Percentiles rank a stretch among this genome's conserved stretches.
Evolutionary conservation across 2,113 vertebrate genomes (phyloP).

Genomic region (Colinus virginianus): DNA sequence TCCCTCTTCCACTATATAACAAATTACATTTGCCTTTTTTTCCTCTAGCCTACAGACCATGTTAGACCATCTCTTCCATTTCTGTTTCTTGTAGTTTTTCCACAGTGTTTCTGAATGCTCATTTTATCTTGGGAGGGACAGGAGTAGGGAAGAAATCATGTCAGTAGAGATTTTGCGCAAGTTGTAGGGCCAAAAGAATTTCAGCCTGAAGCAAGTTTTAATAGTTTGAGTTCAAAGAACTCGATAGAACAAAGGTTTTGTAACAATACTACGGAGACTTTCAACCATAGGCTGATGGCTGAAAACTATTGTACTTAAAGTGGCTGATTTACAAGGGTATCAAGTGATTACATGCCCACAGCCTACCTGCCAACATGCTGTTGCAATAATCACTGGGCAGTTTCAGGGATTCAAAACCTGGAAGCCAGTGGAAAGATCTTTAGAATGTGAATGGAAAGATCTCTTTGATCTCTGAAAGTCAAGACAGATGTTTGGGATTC

Average conservation of each 20-base stretch:
- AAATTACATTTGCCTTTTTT: background rate
- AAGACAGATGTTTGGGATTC: background rate
- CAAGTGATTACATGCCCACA: fast-evolving
- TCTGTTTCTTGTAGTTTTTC: background rate
- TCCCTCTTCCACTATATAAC: background rate
- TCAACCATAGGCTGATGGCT: background rate
- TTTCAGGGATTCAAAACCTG: background rate
- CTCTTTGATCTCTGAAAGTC: background rate
- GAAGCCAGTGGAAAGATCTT: background rate
- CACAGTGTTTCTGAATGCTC: background rate
- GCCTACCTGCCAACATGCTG: background rate
- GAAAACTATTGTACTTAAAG: background rate
- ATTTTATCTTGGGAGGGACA: background rate
- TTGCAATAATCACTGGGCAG: background rate
- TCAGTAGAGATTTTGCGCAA: background rate
- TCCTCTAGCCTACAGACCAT: background rate
- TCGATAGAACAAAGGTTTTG: background rate
- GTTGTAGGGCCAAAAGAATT: background rate
- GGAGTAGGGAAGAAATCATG: background rate
- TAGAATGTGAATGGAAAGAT: background rate
- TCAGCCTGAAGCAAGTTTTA: background rate
- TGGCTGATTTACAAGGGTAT: background rate
- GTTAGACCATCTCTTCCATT: background rate
- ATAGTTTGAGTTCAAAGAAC: background rate
- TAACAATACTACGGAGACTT: background rate